These are phyloP conservation scores for Neopipo cinnamomea DNA, from an alignment of 2,113 vertebrate species.

Conservation along the genomic window DNA sequence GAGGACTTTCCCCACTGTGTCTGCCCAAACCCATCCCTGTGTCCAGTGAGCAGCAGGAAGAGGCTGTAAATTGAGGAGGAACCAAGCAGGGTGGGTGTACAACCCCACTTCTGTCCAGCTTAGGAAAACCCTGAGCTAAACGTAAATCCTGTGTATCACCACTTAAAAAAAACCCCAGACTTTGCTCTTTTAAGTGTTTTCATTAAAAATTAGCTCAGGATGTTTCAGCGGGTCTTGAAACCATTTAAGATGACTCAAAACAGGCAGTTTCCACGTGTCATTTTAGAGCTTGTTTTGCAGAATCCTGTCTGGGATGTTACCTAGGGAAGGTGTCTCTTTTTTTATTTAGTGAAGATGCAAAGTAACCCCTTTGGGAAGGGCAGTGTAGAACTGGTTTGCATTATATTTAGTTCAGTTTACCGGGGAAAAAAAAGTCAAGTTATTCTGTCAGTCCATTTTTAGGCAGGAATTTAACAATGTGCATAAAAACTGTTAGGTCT, in stretches of 20 bases:
- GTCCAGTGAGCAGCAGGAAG: background rate
- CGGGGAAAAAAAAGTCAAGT: background rate
- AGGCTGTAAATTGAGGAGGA: background rate
- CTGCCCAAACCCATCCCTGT: background rate
- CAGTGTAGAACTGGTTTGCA: accelerated
- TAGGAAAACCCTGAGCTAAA: background rate
- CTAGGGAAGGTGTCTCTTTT: background rate
- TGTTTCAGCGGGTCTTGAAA: background rate
- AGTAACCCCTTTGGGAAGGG: background rate
- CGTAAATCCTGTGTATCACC: accelerated
- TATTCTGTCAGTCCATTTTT: background rate
- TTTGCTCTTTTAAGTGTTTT: background rate
- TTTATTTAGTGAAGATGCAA: background rate
- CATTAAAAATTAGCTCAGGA: background rate
- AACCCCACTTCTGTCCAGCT: background rate
- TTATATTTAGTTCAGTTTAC: background rate
- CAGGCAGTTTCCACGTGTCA: background rate
- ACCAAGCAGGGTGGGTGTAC: background rate
- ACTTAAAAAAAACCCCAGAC: accelerated
- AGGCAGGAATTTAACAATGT: background rate
- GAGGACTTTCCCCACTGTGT: background rate
- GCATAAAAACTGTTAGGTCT: background rate
- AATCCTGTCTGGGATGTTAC: background rate
- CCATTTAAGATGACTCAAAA: background rate
- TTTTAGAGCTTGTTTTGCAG: background rate